These are phyloP conservation scores for Hyles lineata DNA, from an alignment of 2,888 invertebrate species.

Conservation along the genomic window DNA sequence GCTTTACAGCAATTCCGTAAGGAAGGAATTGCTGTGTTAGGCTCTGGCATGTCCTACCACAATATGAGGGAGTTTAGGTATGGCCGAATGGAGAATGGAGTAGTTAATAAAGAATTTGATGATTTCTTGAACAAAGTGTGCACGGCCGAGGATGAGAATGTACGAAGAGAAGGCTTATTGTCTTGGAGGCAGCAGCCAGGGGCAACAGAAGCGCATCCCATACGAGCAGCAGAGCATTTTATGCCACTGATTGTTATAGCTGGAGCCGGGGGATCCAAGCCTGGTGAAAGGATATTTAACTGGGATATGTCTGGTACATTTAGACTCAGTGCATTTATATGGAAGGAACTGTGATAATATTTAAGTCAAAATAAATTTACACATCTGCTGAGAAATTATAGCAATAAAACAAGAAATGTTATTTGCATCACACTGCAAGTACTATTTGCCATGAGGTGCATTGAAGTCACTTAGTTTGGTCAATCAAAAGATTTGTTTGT, in stretches of 20 bases:
- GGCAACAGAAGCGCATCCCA: constrained; percentile 71
- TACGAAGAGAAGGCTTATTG: constrained; percentile 57
- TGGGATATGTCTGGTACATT: constrained; percentile 74
- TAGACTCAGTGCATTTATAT: constrained; percentile 73
- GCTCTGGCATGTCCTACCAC: constrained; percentile 80
- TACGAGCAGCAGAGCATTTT: constrained; percentile 73
- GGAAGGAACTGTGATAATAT: constrained; percentile 62
- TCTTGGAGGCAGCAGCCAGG: constrained; percentile 69
- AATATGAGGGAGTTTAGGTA: constrained; percentile 75
- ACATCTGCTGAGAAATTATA: neutral
- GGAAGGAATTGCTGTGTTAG: constrained; percentile 73
- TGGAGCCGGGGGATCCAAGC: constrained; percentile 68
- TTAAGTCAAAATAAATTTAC: neutral
- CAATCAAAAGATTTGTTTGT: too few species aligned
- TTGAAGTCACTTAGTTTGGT: too few species aligned
- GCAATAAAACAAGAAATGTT: too few species aligned
- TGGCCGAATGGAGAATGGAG: constrained; percentile 48
- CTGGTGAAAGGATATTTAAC: constrained; percentile 71
- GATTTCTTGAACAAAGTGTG: constrained; percentile 69
- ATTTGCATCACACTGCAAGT: too few species aligned
- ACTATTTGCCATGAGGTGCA: too few species aligned
- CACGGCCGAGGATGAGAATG: constrained; percentile 60
- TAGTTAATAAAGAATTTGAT: constrained; percentile 75
- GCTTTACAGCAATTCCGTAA: constrained; percentile 67
- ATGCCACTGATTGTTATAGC: constrained; percentile 77